Conservation (phyloP, 1,140 invertebrate species). For the Lanistes nyassanus region DNA sequence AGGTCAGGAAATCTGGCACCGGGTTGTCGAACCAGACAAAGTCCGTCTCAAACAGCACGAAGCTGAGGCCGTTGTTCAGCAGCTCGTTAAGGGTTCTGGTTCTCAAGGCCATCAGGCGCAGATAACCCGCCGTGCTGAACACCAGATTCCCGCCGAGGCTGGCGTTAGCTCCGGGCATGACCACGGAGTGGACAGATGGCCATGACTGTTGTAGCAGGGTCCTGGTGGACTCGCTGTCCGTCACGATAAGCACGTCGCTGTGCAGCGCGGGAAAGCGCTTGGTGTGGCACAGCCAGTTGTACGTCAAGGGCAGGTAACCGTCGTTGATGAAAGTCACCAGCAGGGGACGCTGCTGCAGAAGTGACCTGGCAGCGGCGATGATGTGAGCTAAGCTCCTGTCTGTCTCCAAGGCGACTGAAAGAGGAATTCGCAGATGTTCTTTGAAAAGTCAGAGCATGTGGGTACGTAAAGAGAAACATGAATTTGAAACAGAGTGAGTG, state of each 20-base stretch:
- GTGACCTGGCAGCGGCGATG: neutral
- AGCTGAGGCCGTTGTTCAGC: neutral
- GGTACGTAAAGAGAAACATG: neutral
- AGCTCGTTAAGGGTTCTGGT: slow-evolving; percentile 1
- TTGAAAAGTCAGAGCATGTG: too few relatives aligned
- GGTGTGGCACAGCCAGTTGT: slow-evolving; percentile 24
- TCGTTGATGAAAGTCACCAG: slow-evolving; percentile 19
- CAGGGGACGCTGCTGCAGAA: neutral
- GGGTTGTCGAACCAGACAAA: slow-evolving; percentile 20
- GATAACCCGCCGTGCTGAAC: slow-evolving; percentile 8
- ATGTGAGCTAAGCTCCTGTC: neutral
- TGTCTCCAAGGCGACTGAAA: neutral
- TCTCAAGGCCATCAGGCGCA: slow-evolving; percentile 5
- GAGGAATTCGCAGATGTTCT: neutral
- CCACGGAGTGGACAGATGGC: neutral
- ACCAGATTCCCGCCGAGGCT: neutral
- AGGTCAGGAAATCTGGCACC: neutral
- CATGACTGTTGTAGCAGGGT: neutral
- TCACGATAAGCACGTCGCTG: neutral
- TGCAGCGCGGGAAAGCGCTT: neutral
- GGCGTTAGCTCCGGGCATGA: neutral
- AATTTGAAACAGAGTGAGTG: neutral
- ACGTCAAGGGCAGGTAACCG: slow-evolving; percentile 14
- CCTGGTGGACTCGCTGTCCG: neutral
- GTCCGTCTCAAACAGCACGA: slow-evolving; percentile 15